Evolutionary conservation across 2,888 invertebrate species (phyloP), one percentile per base, ranked within the genome.

Genomic region (Drosophila picticornis): DNA sequence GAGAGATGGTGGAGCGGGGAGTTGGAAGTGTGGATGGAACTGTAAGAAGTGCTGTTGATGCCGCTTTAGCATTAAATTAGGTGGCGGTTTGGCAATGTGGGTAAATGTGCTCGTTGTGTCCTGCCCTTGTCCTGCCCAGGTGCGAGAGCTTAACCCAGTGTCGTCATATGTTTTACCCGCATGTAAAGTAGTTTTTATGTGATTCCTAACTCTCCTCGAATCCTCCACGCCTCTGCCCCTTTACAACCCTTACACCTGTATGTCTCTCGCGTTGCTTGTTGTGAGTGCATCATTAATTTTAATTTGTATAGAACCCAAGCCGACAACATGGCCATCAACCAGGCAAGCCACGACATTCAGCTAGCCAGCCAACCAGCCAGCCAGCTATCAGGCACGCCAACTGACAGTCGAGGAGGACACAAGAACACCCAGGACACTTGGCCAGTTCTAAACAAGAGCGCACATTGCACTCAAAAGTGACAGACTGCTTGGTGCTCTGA

Each of bases 231-330:
- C 2, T 43, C 11, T 11, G 1, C 1, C 31, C 4, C 40, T 4
- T 25, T 13, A 13, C 19, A 46, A 4, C 22, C 10, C 31, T 31
- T 43, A 25, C 62, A 46, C 46, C 25, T 51, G 46, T 64, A 61
- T 77, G 57, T 74, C 48, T 74, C 34, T 69, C 57, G 58, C 38
- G 25, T 72, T 79, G 77, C 80, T 75, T 75, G 77, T 76, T 81
- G 85, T 80, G 90, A 87, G 90, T 88, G 90, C 88, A 89, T 89
- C 90, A 89, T 87, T 87, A 87, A 87, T 87, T 87, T 87, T 87
- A 89, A 89, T 87, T 87, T 89, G 81, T 87, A 85, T 89, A 75
- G 83, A 75, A 81, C 83, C 73, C 80, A 64, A 71, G 85, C 81
- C 81, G 75, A 74, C 81, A 82, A 80, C 87, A 73, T 72, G 79